A percentile compares a stretch with the other conserved stretches of the same genome.
These are phyloP conservation scores for Pantherophis alleghaniensis DNA, from an alignment of 2,797 vertebrate genomes.

Conservation along the genomic window DNA sequence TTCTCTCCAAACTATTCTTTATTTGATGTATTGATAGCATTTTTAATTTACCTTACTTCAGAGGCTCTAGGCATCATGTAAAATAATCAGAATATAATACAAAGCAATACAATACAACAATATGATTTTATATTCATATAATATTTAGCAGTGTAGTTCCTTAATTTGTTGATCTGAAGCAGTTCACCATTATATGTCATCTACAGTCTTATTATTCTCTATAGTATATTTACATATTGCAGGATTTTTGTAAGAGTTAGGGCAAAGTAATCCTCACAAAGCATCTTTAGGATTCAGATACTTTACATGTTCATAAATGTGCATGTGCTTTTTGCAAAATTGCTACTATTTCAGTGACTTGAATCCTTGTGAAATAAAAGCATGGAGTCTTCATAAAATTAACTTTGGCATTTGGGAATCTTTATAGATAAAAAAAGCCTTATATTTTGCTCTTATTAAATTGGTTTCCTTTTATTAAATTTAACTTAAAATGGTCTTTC, in stretches of 20 bases:
- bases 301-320: not conserved
- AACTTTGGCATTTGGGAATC: not conserved
- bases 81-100: not conserved
- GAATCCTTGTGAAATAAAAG: not conserved
- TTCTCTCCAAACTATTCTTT: not conserved
- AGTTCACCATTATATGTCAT: not conserved
- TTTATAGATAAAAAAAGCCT: conserved; percentile 1
- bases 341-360: not conserved
- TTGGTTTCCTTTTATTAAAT: conserved; percentile 72
- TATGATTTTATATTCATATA: not conserved
- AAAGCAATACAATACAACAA: not conserved
- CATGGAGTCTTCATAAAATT: not conserved
- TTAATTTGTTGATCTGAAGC: not conserved
- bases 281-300: not conserved
- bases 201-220: not conserved
- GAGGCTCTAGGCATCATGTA: not conserved
- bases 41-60: not conserved
- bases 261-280: not conserved
- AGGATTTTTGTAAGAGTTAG: not conserved
- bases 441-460: conserved; percentile 19
- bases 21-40: not conserved
- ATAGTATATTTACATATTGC: not conserved
- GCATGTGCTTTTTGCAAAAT: not conserved
- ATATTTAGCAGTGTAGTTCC: not conserved
- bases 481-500: conserved; percentile 75